These are phyloP conservation scores for Loriculus beryllinus DNA, from an alignment of 2,797 vertebrate genomes.

Conservation along the genomic window DNA sequence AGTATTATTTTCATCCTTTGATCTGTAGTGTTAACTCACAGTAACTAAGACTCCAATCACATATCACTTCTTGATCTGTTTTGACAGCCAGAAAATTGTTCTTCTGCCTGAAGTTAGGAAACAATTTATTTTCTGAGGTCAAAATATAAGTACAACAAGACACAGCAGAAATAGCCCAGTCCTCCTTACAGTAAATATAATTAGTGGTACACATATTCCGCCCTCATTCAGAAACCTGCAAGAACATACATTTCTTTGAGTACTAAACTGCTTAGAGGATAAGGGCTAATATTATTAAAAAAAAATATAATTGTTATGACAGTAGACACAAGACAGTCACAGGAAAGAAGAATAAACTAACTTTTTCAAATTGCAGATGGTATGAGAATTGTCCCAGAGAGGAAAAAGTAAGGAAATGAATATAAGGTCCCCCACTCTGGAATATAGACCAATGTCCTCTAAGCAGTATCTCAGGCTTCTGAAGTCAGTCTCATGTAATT, in stretches of 20 bases:
- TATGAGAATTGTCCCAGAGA: background rate
- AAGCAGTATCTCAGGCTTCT: background rate
- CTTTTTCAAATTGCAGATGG: background rate
- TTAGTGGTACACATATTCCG: background rate
- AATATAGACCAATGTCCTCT: background rate
- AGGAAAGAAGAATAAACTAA: background rate
- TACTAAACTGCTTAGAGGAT: background rate
- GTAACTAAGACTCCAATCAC: background rate
- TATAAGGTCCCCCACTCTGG: background rate
- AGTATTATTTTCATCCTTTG: background rate
- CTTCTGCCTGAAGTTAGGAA: background rate
- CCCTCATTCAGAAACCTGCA: background rate
- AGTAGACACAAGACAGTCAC: background rate
- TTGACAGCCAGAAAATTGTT: conserved; percentile 26
- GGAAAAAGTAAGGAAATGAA: background rate
- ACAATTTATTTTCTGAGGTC: background rate
- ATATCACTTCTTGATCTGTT: background rate
- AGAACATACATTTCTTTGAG: background rate
- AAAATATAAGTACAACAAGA: background rate
- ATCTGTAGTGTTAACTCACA: background rate
- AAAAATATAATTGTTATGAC: background rate
- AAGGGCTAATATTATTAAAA: background rate
- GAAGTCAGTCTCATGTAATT: background rate
- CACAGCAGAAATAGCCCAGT: background rate
- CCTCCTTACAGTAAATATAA: background rate